Evolutionary conservation across 1,140 invertebrate genomes (phyloP).

Genomic region (Drosophila sucinea): DNA sequence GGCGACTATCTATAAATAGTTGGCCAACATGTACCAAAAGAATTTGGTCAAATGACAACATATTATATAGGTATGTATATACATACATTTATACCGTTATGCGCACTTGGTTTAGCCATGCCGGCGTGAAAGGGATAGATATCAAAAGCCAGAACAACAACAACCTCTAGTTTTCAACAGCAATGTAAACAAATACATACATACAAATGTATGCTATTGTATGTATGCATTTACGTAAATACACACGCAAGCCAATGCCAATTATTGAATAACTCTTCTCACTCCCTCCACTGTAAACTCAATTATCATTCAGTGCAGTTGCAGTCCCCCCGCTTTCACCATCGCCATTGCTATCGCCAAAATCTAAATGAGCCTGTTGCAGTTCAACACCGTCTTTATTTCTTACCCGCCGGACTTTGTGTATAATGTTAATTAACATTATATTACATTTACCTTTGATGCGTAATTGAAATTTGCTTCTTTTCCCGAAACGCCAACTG

Average conservation of each 20-base stretch:
- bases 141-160: constrained; percentile 13
- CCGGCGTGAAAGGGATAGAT: constrained; percentile 6
- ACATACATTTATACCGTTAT: constrained; percentile 42
- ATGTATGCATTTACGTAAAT: background rate
- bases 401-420: background rate
- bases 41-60: constrained; percentile 66
- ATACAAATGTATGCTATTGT: constrained; percentile 12
- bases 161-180: constrained; percentile 25
- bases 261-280: constrained; percentile 44
- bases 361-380: constrained; percentile 1
- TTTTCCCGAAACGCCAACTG: constrained; percentile 80
- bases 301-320: constrained; percentile 9
- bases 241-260: constrained; percentile 21
- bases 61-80: constrained; percentile 27
- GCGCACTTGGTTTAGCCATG: constrained; percentile 47
- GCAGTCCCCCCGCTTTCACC: background rate
- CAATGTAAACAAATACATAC: constrained; percentile 57
- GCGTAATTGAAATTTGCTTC: constrained; percentile 77
- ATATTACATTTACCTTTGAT: constrained; percentile 71
- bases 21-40: constrained; percentile 58
- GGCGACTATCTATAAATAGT: constrained; percentile 66
- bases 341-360: background rate
- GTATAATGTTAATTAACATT: constrained; percentile 57
- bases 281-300: constrained; percentile 14
- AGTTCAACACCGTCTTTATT: background rate